These are phyloP conservation scores for Hypsopygia costalis DNA, from an alignment of 2,888 invertebrate species.

Conservation along the genomic window DNA sequence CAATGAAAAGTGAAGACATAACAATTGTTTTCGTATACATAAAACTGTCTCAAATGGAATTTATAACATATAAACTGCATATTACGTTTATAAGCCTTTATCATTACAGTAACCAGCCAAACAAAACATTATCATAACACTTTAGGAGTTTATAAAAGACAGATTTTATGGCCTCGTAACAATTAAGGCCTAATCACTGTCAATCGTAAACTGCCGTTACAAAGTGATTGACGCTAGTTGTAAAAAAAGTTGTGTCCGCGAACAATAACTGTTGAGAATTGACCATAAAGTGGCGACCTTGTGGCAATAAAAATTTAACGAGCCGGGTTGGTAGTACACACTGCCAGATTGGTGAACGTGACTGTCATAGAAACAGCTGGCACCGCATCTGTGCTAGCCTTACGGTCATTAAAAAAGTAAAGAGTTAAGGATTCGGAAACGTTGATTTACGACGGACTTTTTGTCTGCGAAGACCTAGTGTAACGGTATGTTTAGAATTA, in stretches of 20 bases:
- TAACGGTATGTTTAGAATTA: slow-evolving; percentile 1
- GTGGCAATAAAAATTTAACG: slow-evolving; percentile 81
- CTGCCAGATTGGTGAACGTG: slow-evolving; percentile 67
- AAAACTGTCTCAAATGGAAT: slow-evolving; percentile 31
- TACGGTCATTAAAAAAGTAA: slow-evolving; percentile 43
- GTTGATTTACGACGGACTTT: slow-evolving; percentile 42
- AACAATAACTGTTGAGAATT: slow-evolving; percentile 78
- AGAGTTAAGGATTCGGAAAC: slow-evolving; percentile 41
- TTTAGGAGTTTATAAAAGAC: slow-evolving; percentile 52
- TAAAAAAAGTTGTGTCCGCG: slow-evolving; percentile 65
- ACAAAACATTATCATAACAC: slow-evolving; percentile 48
- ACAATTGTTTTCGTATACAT: slow-evolving; percentile 25
- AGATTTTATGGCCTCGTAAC: slow-evolving; percentile 64
- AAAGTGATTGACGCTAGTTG: slow-evolving; percentile 60
- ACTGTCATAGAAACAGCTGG: slow-evolving; percentile 76
- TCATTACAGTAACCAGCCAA: slow-evolving; percentile 29
- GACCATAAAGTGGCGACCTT: slow-evolving; percentile 81
- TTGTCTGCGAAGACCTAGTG: slow-evolving; percentile 4
- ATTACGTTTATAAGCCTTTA: slow-evolving; percentile 21
- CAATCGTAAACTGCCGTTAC: slow-evolving; percentile 65
- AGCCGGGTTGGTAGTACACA: slow-evolving; percentile 60
- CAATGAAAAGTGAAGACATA: slow-evolving; percentile 12
- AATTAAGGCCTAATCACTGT: slow-evolving; percentile 73
- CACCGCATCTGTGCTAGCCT: slow-evolving; percentile 48
- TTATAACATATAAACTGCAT: slow-evolving; percentile 18